Conservation (phyloP, 1,140 invertebrate genomes). For the Oreohelix idahoensis region DNA sequence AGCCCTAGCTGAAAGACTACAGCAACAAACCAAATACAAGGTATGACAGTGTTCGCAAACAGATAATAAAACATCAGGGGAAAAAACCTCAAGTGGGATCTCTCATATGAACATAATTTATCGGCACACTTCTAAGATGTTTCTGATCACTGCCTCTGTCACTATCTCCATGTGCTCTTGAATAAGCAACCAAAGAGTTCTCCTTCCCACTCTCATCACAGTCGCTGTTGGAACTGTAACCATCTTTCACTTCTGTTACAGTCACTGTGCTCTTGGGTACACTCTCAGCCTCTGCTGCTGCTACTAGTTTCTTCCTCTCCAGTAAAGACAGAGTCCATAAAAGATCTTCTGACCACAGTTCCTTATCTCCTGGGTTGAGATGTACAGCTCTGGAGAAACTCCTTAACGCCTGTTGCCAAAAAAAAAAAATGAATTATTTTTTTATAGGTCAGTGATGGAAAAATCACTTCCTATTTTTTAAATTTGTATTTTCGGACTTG, state of each 20-base stretch:
- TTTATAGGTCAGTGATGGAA: too few relatives aligned
- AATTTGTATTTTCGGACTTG: too few relatives aligned
- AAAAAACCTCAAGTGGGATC: slow-evolving; percentile 26
- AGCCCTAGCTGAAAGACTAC: too few relatives aligned
- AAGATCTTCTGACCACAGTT: slow-evolving; percentile 73
- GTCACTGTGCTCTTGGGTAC: not conserved
- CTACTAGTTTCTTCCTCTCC: slow-evolving; percentile 42
- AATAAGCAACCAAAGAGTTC: slow-evolving; percentile 13
- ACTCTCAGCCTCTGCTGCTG: not conserved
- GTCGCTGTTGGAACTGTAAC: not conserved
- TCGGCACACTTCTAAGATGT: slow-evolving; percentile 7
- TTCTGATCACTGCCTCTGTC: not conserved
- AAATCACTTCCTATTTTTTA: too few relatives aligned
- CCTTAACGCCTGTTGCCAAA: slow-evolving; percentile 64
- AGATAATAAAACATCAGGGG: too few relatives aligned
- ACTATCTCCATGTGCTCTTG: not conserved
- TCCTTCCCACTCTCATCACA: not conserved
- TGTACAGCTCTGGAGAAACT: slow-evolving; percentile 72
- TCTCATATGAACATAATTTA: slow-evolving; percentile 36
- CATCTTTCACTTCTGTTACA: slow-evolving; percentile 13
- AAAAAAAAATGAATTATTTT: not conserved
- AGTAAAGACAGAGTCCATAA: slow-evolving; percentile 58
- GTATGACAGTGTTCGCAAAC: too few relatives aligned
- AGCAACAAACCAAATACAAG: too few relatives aligned
- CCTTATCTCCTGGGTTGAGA: slow-evolving; percentile 67